phyloP scores from a whole-genome alignment of 2,113 vertebrate species.

The Mesoclemmys tuberculata region DNA sequence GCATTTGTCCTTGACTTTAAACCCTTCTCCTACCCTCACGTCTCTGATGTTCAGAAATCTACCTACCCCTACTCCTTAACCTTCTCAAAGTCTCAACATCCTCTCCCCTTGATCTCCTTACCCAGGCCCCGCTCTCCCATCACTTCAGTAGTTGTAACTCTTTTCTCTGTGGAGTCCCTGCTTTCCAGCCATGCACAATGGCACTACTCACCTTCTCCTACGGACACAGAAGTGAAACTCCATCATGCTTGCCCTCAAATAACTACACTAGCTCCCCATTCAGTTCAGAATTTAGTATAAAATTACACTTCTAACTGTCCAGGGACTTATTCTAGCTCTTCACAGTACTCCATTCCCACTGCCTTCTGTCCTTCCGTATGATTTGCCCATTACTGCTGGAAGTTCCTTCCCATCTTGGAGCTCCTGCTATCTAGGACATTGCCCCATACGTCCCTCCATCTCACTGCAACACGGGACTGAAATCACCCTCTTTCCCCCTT shows the following conservation, averaged over 20 bases:
- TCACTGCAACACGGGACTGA: background rate
- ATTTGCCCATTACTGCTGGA: background rate
- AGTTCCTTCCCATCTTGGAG: background rate
- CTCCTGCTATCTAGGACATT: background rate
- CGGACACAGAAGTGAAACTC: background rate
- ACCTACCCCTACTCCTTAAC: background rate
- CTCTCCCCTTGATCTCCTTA: background rate
- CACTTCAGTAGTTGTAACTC: background rate
- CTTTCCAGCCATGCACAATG: background rate
- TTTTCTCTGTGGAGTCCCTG: background rate
- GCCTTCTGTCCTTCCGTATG: background rate
- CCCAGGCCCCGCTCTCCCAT: background rate
- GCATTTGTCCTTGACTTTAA: background rate
- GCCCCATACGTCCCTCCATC: rapidly evolving
- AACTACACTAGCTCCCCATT: background rate
- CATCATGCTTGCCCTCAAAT: background rate
- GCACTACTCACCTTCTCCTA: background rate
- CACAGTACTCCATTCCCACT: background rate
- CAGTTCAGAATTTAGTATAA: background rate
- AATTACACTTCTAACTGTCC: background rate
- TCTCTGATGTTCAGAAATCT: background rate
- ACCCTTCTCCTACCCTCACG: background rate
- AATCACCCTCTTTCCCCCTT: background rate
- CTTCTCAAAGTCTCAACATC: background rate
- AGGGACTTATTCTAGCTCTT: background rate